A percentile compares a stretch with the other conserved stretches of the same genome.
phyloP scores from a whole-genome alignment of 2,797 vertebrate species.

The Melanotaenia pygmaea region DNA sequence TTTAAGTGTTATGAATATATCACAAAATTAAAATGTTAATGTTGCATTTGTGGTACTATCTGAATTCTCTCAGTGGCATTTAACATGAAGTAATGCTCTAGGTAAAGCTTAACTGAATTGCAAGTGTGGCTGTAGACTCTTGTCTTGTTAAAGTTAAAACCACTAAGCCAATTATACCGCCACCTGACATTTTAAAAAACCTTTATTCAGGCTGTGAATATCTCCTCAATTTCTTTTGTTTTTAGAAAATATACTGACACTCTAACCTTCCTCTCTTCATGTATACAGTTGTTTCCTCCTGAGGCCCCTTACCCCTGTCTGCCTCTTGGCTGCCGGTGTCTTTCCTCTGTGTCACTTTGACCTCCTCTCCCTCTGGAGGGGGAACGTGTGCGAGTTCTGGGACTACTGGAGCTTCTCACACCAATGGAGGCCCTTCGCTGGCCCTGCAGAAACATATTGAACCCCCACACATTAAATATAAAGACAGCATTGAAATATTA shows the following conservation, averaged over 20 bases:
- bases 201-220: not conserved
- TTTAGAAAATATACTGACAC: constrained; percentile 17
- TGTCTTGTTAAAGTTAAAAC: not conserved
- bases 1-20: not conserved
- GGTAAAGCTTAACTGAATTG: not conserved
- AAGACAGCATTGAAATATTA: constrained; percentile 5
- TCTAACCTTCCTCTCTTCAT: constrained; percentile 15
- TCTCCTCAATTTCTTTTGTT: not conserved
- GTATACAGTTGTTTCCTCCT: not conserved
- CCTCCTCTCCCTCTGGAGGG: constrained; percentile 89
- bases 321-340: constrained; percentile 85
- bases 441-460: constrained; percentile 62
- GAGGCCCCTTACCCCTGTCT: constrained; percentile 84
- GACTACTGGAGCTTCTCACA: constrained; percentile 91
- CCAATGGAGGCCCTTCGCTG: constrained; percentile 87
- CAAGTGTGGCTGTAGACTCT: not conserved
- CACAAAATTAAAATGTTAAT: not conserved
- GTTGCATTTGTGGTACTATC: not conserved
- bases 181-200: not conserved
- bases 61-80: constrained; percentile 1
- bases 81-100: not conserved
- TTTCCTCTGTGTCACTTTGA: constrained; percentile 83
- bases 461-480: not conserved
- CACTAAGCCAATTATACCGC: not conserved
- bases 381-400: constrained; percentile 87